Base-by-base conservation (phyloP, 1,140 invertebrate genomes). In the Rhyzopertha dominica region DNA sequence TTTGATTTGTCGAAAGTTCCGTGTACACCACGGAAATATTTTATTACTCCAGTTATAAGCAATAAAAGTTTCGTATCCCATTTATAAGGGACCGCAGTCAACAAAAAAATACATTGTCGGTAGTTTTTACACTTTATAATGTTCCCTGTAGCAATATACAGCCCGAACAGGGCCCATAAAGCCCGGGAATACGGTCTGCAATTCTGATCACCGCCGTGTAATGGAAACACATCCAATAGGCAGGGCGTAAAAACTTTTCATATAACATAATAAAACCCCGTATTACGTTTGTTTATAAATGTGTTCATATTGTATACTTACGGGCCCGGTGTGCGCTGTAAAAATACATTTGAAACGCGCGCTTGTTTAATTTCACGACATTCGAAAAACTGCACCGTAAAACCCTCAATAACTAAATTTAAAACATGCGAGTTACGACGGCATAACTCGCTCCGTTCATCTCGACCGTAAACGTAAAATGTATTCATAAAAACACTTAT, bases 81-180 rank as follows among this genome's bases (percentile, higher is more conserved):
- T 42, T 42, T 51, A 55, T 46, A 28, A 10, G 34, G 41, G 23
- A 20, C 25, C 34, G 29, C 49, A 41, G 47, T 55, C 43, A 44
- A 51, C 49, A 26, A 54, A 45, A 56, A 56, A 51, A 60, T 60
- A 60, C 58, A 58, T 51, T 60, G 58, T 60, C 51, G 57, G 55
- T 52, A 58, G 58, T 60, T 60, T 60, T 58, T 60, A 58, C 55
- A 60, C 56, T 60, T 60, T 58, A 58, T 60, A 60, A 60, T 57
- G 55, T 60, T 55, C 43, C 39, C 47, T 41, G 28, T 35, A 53
- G 58, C 55, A 58, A 60, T 58, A 59, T 60, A 60, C 58, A 58
- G 43, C 51, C 53, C 55, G 58, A 56, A 51, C 49, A 46, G 55
- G 53, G 53, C 47, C 54, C 58, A 51, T 58, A 60, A 60, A 60